phyloP scores from a whole-genome alignment of 2,888 invertebrate species.

The Callimorpha dominula region DNA sequence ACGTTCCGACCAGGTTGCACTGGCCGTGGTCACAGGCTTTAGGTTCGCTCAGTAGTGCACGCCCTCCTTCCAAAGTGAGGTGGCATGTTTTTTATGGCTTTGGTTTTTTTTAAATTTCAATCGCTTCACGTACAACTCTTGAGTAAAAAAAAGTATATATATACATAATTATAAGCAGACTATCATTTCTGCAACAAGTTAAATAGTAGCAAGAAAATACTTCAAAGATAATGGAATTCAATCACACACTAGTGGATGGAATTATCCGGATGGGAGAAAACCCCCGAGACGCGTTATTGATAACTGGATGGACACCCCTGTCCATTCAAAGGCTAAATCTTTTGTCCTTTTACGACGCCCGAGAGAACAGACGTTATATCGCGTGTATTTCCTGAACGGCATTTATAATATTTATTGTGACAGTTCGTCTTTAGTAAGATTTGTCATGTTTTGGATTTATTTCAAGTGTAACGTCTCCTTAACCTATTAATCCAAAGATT shows the following conservation, averaged over 20 bases:
- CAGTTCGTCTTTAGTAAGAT: neutral
- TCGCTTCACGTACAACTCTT: no score
- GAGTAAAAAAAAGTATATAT: no score
- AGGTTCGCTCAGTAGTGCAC: no score
- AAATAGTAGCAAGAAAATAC: neutral
- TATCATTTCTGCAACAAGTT: no score
- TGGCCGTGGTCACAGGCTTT: no score
- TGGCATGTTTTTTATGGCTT: no score
- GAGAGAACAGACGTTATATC: conserved; percentile 10
- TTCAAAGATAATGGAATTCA: neutral
- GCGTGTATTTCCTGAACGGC: conserved; percentile 1
- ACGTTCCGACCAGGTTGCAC: no score
- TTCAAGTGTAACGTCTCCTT: neutral
- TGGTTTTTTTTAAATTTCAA: no score
- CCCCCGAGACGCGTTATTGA: conserved; percentile 1
- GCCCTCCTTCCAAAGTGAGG: no score
- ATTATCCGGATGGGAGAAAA: neutral
- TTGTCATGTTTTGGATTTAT: neutral
- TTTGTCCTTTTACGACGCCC: conserved; percentile 11
- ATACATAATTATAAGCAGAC: no score
- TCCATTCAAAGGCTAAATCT: conserved; percentile 7
- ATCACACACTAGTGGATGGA: neutral
- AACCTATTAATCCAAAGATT: no score
- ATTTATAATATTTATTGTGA: conserved; percentile 1
- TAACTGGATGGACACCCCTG: conserved; percentile 1